phyloP scores from a whole-genome alignment of 2,888 invertebrate genomes.

The Conchocele bisecta region DNA sequence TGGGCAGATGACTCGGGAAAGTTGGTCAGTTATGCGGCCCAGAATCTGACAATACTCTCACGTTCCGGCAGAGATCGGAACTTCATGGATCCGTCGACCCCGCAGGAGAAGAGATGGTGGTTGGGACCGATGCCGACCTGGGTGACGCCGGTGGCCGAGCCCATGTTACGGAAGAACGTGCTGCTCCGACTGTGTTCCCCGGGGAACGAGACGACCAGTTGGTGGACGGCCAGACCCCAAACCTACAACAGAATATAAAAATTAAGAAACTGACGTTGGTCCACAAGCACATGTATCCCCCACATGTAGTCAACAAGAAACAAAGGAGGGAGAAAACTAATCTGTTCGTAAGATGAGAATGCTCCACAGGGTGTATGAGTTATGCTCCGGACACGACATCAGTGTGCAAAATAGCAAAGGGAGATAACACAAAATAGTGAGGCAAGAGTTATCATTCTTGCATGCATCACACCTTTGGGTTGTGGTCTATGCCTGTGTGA shows the following conservation, averaged over 20 bases:
- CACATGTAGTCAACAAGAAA: too few species aligned
- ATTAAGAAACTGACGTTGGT: neutral
- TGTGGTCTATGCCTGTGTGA: too few species aligned
- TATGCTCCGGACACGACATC: too few species aligned
- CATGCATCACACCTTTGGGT: too few species aligned
- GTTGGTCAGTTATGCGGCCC: slow-evolving; percentile 59
- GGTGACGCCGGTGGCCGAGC: slow-evolving; percentile 90
- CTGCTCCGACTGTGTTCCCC: slow-evolving; percentile 95
- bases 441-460: too few species aligned
- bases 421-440: too few species aligned
- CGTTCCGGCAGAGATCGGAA: slow-evolving; percentile 94
- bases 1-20: too few species aligned
- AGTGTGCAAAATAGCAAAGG: too few species aligned
- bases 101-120: slow-evolving; percentile 97
- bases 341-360: too few species aligned
- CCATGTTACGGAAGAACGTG: slow-evolving; percentile 98
- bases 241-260: slow-evolving; percentile 86
- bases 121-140: slow-evolving; percentile 96
- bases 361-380: too few species aligned
- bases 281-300: too few species aligned
- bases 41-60: slow-evolving; percentile 73
- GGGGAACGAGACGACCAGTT: slow-evolving; percentile 92
- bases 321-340: too few species aligned
- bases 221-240: slow-evolving; percentile 95
- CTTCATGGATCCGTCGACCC: slow-evolving; percentile 99